Percentiles rank a stretch among this genome's conserved stretches.
Evolutionary conservation across 2,888 invertebrate genomes (phyloP).

Genomic region (Xanthostigma xanthostigma): DNA sequence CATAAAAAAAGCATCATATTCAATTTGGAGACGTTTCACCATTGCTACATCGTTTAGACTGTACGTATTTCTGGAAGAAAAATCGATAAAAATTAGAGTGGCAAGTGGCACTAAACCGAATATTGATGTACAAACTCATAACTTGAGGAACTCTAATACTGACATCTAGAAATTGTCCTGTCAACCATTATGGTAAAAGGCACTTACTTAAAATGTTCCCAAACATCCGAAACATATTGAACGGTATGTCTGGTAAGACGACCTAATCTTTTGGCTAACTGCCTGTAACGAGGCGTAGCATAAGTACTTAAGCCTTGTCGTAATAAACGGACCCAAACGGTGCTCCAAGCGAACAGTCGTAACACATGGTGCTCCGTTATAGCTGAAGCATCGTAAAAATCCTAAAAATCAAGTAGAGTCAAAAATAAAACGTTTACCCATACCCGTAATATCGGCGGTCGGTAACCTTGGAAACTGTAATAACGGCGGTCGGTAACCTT

Average conservation of each 20-base stretch:
- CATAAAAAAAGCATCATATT: slow-evolving; percentile 58
- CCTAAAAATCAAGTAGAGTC: slow-evolving; percentile 18
- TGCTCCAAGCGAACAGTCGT: slow-evolving; percentile 52
- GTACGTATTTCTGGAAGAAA: slow-evolving; percentile 20
- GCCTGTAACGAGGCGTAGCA: slow-evolving; percentile 45
- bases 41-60: slow-evolving; percentile 30
- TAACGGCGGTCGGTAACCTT: no score
- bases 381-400: slow-evolving; percentile 31
- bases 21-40: slow-evolving; percentile 44
- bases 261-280: slow-evolving; percentile 53
- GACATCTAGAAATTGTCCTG: no score
- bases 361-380: slow-evolving; percentile 48
- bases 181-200: no score
- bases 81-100: background rate
- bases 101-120: no score
- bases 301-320: slow-evolving; percentile 51
- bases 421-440: no score
- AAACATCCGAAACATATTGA: slow-evolving; percentile 58
- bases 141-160: no score
- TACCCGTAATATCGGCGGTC: no score
- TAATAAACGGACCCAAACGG: slow-evolving; percentile 44
- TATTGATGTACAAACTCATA: no score
- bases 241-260: slow-evolving; percentile 53
- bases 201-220: slow-evolving; percentile 36
- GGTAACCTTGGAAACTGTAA: no score